A percentile compares a stretch with the other conserved stretches of the same genome.
These are phyloP conservation scores for Chlamydotis undulata DNA, from an alignment of 2,113 vertebrate species.

Conservation along the genomic window DNA sequence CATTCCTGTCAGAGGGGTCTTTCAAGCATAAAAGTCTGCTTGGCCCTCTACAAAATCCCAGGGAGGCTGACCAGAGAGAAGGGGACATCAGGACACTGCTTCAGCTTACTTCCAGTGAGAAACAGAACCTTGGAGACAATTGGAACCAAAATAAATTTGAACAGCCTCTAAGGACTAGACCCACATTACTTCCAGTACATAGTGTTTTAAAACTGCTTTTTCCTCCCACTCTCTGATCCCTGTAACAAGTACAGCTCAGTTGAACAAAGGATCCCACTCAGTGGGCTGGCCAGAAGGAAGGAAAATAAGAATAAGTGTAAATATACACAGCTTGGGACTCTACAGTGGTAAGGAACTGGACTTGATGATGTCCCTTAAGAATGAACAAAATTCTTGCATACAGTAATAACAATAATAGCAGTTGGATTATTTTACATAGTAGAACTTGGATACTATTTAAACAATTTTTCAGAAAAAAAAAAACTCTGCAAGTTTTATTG, in stretches of 20 bases:
- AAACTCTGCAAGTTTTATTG: neutral
- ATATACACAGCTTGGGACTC: neutral
- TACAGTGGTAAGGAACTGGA: neutral
- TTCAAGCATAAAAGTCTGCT: neutral
- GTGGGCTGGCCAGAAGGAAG: neutral
- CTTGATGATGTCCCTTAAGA: neutral
- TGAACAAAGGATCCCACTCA: neutral
- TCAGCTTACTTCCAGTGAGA: neutral
- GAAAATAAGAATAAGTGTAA: neutral
- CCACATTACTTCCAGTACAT: neutral
- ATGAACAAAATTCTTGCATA: neutral
- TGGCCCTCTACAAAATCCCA: neutral
- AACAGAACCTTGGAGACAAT: neutral
- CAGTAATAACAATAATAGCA: neutral
- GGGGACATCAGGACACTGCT: neutral
- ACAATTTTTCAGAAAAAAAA: neutral
- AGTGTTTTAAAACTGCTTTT: conserved; percentile 10
- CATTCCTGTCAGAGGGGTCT: neutral
- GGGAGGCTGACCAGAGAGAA: neutral
- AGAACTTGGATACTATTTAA: neutral
- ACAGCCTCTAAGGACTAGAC: neutral
- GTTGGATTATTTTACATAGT: neutral
- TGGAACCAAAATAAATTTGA: conserved; percentile 12
- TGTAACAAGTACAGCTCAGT: neutral
- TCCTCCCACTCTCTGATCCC: conserved; percentile 7